Percentiles rank a stretch among this genome's conserved stretches.
Evolutionary conservation across 2,888 invertebrate genomes (phyloP).

Genomic region (Steinernema carpocapsae): DNA sequence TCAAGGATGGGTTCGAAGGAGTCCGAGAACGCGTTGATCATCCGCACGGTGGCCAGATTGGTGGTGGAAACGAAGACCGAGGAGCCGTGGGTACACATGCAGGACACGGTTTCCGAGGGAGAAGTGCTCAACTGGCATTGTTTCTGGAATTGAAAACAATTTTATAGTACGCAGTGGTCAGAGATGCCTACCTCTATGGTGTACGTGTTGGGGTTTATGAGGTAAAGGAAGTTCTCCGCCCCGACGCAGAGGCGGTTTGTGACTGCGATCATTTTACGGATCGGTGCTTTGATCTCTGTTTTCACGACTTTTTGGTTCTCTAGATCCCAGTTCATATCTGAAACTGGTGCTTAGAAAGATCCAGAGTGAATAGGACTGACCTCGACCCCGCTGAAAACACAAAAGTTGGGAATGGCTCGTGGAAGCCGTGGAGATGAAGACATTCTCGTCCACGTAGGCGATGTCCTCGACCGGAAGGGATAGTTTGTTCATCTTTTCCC

Average conservation of each 20-base stretch:
- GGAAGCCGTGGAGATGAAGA: slow-evolving; percentile 41
- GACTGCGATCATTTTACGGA: slow-evolving; percentile 41
- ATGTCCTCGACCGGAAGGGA: slow-evolving; percentile 42
- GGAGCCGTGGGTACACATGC: slow-evolving; percentile 50
- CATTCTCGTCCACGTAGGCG: slow-evolving; percentile 40
- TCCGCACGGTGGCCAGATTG: slow-evolving; percentile 51
- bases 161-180: neutral
- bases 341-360: neutral
- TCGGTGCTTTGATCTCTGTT: slow-evolving; percentile 36
- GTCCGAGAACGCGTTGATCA: slow-evolving; percentile 52
- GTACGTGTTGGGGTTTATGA: slow-evolving; percentile 40
- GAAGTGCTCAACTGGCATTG: slow-evolving; percentile 6
- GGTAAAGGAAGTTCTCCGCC: slow-evolving; percentile 37
- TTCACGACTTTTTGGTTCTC: slow-evolving; percentile 48
- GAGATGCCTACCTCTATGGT: slow-evolving; percentile 38
- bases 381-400: slow-evolving; percentile 38
- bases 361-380: neutral
- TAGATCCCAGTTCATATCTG: slow-evolving; percentile 59
- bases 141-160: slow-evolving; percentile 10
- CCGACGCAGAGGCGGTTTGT: slow-evolving; percentile 40
- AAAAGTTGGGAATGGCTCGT: slow-evolving; percentile 41
- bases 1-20: slow-evolving; percentile 50
- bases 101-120: slow-evolving; percentile 46
- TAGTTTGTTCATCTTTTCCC: slow-evolving; percentile 53
- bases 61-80: slow-evolving; percentile 47